Conservation (phyloP, 2,888 invertebrate genomes). For the Rotaria magnacalcarata region DNA sequence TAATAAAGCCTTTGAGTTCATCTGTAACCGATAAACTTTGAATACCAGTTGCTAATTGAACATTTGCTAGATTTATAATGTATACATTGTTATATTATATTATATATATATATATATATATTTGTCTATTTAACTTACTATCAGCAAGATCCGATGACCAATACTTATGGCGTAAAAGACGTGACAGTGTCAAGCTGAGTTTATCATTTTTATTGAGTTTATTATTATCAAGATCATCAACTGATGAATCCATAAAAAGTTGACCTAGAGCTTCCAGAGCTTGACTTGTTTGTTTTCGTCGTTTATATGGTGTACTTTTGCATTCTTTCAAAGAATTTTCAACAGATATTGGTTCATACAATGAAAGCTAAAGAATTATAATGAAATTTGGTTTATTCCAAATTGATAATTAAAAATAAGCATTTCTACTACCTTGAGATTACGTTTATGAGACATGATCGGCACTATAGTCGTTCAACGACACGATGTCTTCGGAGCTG, state of each 20-base stretch:
- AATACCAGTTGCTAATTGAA: not conserved
- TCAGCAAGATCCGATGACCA: not conserved
- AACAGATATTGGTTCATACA: not conserved
- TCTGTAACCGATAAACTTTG: not conserved
- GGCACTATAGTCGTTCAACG: not conserved
- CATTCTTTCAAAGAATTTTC: not conserved
- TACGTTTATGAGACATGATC: not conserved
- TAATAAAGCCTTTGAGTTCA: not conserved
- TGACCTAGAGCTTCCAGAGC: constrained; percentile 32
- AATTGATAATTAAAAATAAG: too few relatives aligned
- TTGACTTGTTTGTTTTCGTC: constrained; percentile 21
- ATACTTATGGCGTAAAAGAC: not conserved
- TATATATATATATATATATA: too few relatives aligned
- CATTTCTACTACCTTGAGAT: not conserved
- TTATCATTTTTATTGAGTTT: constrained; percentile 15
- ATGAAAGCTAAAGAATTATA: not conserved
- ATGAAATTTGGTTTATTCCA: too few relatives aligned
- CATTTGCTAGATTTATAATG: not conserved
- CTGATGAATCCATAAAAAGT: not conserved
- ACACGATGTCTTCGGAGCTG: not conserved
- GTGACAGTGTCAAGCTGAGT: constrained; percentile 2
- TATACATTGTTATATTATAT: not conserved
- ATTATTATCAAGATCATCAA: not conserved
- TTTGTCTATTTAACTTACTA: not conserved
- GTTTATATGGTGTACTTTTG: constrained; percentile 23